These are phyloP conservation scores for Exephanes ischioxanthus DNA, from an alignment of 2,888 invertebrate genomes.

Conservation along the genomic window DNA sequence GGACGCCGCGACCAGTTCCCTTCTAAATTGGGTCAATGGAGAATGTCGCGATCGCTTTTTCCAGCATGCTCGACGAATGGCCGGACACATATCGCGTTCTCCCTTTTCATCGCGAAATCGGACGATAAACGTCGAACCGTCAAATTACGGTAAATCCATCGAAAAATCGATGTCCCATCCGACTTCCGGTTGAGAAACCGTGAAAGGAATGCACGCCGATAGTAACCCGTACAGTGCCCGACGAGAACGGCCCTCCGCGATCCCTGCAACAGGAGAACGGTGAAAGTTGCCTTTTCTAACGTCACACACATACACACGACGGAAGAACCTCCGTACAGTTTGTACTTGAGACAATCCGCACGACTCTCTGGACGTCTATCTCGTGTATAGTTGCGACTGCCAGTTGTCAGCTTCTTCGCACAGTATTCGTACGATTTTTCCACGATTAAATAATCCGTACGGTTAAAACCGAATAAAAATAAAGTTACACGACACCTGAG, in stretches of 20 bases:
- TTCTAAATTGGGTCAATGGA: slow-evolving; percentile 10
- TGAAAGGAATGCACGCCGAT: background rate
- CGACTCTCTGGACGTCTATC: background rate
- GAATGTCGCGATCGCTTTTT: slow-evolving; percentile 6
- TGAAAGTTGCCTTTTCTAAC: slow-evolving; percentile 19
- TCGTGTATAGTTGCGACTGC: background rate
- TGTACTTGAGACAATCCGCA: background rate
- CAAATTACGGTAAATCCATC: background rate
- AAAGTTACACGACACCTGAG: background rate
- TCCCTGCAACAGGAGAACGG: slow-evolving; percentile 14
- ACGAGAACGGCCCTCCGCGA: slow-evolving; percentile 8
- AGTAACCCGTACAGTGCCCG: background rate
- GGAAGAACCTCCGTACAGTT: background rate
- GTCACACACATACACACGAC: background rate
- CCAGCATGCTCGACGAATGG: background rate
- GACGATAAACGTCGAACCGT: background rate
- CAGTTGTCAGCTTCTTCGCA: background rate
- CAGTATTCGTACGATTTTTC: background rate
- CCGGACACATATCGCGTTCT: background rate
- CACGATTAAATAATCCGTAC: background rate
- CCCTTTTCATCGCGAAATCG: background rate
- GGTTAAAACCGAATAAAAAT: background rate
- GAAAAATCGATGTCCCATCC: background rate
- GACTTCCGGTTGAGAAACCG: slow-evolving; percentile 1
- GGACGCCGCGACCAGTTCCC: background rate